Evolutionary conservation across 2,797 vertebrate species (phyloP).

Genomic region (Melanotaenia maccullochi): DNA sequence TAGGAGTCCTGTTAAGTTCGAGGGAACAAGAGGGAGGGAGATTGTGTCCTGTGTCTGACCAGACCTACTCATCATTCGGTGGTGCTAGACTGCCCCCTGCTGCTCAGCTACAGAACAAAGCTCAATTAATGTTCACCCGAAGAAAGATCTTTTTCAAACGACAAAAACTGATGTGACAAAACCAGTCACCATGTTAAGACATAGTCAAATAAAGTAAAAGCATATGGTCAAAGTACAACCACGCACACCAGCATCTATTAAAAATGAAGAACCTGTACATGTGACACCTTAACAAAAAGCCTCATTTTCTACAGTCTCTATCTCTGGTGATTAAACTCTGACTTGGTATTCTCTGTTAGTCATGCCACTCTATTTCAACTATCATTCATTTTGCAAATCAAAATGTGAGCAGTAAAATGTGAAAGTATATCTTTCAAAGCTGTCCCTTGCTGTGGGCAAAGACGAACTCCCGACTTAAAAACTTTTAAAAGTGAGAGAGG

Average conservation of each 20-base stretch:
- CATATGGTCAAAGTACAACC: conserved; percentile 9
- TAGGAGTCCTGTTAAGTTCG: conserved; percentile 78
- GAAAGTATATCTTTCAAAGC: conserved; percentile 79
- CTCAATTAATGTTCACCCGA: conserved; percentile 27
- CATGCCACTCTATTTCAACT: conserved; percentile 70
- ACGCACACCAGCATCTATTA: background rate
- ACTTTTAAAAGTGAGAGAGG: conserved; percentile 77
- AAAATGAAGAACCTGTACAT: conserved; percentile 14
- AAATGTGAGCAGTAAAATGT: conserved; percentile 67
- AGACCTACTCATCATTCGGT: conserved; percentile 63
- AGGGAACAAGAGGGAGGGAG: conserved; percentile 68
- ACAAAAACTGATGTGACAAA: conserved; percentile 40
- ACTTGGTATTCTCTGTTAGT: conserved; percentile 77
- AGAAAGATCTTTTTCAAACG: conserved; percentile 33
- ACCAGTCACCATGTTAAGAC: conserved; percentile 33
- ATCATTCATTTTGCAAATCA: conserved; percentile 74
- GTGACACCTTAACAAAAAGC: conserved; percentile 39
- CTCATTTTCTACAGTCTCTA: conserved; percentile 49
- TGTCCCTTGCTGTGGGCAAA: conserved; percentile 82
- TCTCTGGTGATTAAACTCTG: conserved; percentile 76
- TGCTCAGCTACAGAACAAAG: conserved; percentile 62
- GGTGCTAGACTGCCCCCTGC: conserved; percentile 86
- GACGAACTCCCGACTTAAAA: conserved; percentile 73
- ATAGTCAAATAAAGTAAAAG: conserved; percentile 37
- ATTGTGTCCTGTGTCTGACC: conserved; percentile 76